phyloP scores from a whole-genome alignment of 2,888 invertebrate species.

The Pachymerium ferrugineum region DNA sequence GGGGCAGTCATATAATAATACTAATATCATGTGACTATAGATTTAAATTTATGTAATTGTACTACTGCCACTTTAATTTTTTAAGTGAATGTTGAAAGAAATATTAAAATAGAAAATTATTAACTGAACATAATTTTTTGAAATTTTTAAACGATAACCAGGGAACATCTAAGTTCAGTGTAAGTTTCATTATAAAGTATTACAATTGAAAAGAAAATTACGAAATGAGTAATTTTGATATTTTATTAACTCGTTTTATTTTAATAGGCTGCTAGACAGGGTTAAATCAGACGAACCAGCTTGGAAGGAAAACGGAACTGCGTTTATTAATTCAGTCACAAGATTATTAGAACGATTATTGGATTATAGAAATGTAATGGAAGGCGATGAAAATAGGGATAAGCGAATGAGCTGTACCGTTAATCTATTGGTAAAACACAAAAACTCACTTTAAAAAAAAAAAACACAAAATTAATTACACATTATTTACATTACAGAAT shows the following conservation, averaged over 20 bases:
- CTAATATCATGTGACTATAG: neutral
- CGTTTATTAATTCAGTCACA: slow-evolving; percentile 88
- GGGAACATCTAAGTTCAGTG: slow-evolving; percentile 90
- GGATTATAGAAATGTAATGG: slow-evolving; percentile 87
- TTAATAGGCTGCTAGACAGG: slow-evolving; percentile 67
- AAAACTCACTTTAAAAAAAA: slow-evolving; percentile 39
- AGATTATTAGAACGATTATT: slow-evolving; percentile 77
- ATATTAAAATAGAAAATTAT: neutral
- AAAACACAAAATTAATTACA: neutral
- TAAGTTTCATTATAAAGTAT: too few relatives aligned
- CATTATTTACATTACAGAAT: slow-evolving; percentile 65
- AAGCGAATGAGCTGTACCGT: slow-evolving; percentile 96
- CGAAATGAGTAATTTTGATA: neutral
- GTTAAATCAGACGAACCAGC: slow-evolving; percentile 76
- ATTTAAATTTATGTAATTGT: neutral
- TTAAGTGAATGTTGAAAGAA: neutral
- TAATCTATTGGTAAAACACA: slow-evolving; percentile 79
- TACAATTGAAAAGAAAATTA: too few relatives aligned
- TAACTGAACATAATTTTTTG: neutral
- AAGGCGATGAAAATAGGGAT: slow-evolving; percentile 89
- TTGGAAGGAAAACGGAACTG: slow-evolving; percentile 86
- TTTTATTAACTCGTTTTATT: neutral
- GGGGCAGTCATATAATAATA: too few relatives aligned
- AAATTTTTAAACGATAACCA: slow-evolving; percentile 45
- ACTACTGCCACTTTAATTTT: too few relatives aligned